Conservation (phyloP, 2,888 invertebrate species). For the Cyrtodaria siliqua region DNA sequence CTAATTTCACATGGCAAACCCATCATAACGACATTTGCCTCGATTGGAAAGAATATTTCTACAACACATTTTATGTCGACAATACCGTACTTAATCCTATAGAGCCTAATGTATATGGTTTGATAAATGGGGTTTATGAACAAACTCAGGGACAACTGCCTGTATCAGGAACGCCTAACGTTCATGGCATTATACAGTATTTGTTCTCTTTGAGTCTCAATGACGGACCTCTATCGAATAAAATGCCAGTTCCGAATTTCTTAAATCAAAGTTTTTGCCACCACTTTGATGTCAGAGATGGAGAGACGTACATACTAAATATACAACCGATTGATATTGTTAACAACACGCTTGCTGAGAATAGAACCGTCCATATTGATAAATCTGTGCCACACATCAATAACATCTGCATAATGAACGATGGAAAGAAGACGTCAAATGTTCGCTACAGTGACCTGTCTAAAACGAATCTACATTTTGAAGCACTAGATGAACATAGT, state of each 20-base stretch:
- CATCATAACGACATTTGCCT: constrained; percentile 44
- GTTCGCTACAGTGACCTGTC: constrained; percentile 64
- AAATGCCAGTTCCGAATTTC: constrained; percentile 25
- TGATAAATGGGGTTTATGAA: constrained; percentile 46
- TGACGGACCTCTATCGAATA: background rate
- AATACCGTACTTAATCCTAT: constrained; percentile 31
- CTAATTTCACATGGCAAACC: constrained; percentile 57
- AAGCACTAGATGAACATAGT: constrained; percentile 65
- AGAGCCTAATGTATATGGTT: constrained; percentile 18
- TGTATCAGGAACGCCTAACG: constrained; percentile 57
- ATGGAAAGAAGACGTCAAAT: constrained; percentile 51
- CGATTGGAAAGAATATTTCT: constrained; percentile 49
- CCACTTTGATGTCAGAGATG: constrained; percentile 37
- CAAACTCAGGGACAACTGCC: constrained; percentile 50
- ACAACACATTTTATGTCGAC: constrained; percentile 35
- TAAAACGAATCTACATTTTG: constrained; percentile 56
- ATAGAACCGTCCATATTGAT: constrained; percentile 54
- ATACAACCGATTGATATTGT: constrained; percentile 55
- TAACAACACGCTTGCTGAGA: constrained; percentile 39
- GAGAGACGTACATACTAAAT: constrained; percentile 47
- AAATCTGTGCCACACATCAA: constrained; percentile 55
- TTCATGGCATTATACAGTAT: constrained; percentile 50
- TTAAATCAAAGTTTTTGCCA: constrained; percentile 40
- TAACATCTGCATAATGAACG: constrained; percentile 55
- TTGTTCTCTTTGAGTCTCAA: constrained; percentile 12